Evolutionary conservation across 2,888 invertebrate species (phyloP), one percentile per base, ranked within the genome.

Genomic region (Eumerus sabulonum): DNA sequence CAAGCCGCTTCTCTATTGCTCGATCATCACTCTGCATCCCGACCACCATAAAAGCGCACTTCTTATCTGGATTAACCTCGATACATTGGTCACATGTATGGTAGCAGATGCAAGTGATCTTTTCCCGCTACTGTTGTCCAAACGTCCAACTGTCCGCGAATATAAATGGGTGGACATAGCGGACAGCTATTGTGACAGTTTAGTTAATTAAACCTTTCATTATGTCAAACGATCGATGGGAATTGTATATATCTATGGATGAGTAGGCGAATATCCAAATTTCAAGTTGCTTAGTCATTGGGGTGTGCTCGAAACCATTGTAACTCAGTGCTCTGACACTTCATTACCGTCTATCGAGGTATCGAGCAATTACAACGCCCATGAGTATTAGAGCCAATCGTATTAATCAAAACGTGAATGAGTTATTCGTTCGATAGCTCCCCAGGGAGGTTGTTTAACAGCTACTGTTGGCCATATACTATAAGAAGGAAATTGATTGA

Each of bases 131-230:
- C 47, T 16, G 9, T 4, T 47, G 16, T 11, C 17, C 9, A 17
- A n/a, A 40, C 12, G 67, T 71, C 63, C 56, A 42, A 63, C 44
- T 66, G 51, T 19, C 50, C 47, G n/a, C n/a, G 59, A 53, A 45
- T 59, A 73, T 51, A 56, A 62, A 68, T 59, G 79, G 74, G 63
- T 72, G 72, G 74, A 74, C 70, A 59, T 9, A 66, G 66, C 79
- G 70, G 79, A 74, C 74, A 79, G 67, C 54, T 57, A 60, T 67
- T 81, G 66, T 81, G 82, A 82, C 82, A 82, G 82, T 68, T 81
- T 70, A 67, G 82, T 82, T 82, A 82, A 82, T 82, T 82, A 82
- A 82, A 82, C 76, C 70, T 68, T 68, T 77, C 72, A 68, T 73
- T 72, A 62, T 72, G 74, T 73, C 67, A 66, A 40, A 7, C 7